phyloP scores from a whole-genome alignment of 2,797 vertebrate genomes.

The Aselliscus stoliczkanus region DNA sequence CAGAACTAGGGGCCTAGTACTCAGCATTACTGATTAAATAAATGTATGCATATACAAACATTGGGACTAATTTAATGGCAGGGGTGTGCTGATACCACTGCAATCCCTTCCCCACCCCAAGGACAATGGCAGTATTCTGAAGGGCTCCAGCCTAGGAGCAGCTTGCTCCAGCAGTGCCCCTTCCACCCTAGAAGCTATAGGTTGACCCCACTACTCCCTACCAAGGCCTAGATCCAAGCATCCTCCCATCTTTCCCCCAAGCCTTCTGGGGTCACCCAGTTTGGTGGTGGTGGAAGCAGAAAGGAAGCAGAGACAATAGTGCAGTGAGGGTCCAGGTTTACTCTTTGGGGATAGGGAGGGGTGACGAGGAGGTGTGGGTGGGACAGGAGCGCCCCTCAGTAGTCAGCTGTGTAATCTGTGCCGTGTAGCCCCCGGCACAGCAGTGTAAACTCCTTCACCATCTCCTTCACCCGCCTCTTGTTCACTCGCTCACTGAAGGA shows the following conservation, averaged over 20 bases:
- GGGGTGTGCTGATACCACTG: neutral
- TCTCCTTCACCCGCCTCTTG: constrained; percentile 97
- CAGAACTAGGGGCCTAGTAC: neutral
- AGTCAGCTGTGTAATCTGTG: constrained; percentile 98
- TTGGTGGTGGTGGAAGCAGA: constrained; percentile 53
- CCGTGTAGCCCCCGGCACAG: constrained; percentile 98
- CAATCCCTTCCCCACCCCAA: constrained; percentile 38
- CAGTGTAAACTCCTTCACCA: constrained; percentile 98
- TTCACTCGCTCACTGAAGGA: constrained; percentile 94
- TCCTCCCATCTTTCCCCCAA: neutral
- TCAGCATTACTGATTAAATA: constrained; percentile 8
- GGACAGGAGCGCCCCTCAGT: constrained; percentile 84
- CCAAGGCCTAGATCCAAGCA: neutral
- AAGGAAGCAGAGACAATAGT: constrained; percentile 56
- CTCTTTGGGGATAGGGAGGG: constrained; percentile 71
- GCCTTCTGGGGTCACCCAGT: constrained; percentile 65
- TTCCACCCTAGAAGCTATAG: constrained; percentile 65
- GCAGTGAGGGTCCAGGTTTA: constrained; percentile 65
- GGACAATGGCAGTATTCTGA: constrained; percentile 67
- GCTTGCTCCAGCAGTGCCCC: constrained; percentile 64
- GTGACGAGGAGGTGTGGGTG: constrained; percentile 52
- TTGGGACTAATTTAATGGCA: neutral
- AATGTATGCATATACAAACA: neutral
- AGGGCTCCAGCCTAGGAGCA: constrained; percentile 62
- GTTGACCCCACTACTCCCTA: neutral